A percentile compares a stretch with the other conserved stretches of the same genome.
Evolutionary conservation across 2,113 vertebrate genomes (phyloP).

Genomic region (Fregata magnificens): DNA sequence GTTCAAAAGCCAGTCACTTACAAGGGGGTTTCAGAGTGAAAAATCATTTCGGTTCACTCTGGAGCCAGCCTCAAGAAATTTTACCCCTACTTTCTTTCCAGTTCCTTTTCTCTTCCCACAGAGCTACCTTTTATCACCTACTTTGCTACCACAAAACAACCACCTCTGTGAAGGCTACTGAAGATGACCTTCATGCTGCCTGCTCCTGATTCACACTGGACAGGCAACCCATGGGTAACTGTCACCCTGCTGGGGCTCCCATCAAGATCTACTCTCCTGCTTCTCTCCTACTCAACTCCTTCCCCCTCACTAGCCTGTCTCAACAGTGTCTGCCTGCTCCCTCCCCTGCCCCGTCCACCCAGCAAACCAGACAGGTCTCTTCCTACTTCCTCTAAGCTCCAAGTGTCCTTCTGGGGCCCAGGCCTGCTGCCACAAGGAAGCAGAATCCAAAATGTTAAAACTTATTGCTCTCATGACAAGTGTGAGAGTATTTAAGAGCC

Average conservation of each 20-base stretch:
- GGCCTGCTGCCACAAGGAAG: not conserved
- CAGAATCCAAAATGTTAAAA: not conserved
- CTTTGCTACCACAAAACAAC: not conserved
- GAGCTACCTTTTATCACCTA: not conserved
- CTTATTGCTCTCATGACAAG: not conserved
- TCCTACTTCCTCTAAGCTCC: not conserved
- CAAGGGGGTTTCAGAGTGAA: not conserved
- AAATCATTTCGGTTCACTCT: not conserved
- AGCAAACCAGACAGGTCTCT: not conserved
- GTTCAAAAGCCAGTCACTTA: not conserved
- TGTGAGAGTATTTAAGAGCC: not conserved
- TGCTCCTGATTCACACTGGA: not conserved
- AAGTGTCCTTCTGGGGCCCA: not conserved
- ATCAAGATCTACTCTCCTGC: not conserved
- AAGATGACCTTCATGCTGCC: not conserved
- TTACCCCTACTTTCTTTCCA: not conserved
- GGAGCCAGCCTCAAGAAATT: not conserved
- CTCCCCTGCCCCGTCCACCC: not conserved
- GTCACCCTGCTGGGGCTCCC: not conserved
- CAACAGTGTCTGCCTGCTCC: not conserved
- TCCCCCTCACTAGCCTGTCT: not conserved
- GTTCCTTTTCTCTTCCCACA: not conserved
- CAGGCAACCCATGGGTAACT: not conserved
- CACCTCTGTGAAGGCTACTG: not conserved
- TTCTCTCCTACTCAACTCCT: not conserved